Base-by-base conservation (phyloP, 2,113 vertebrate species). In the Nymphicus hollandicus region DNA sequence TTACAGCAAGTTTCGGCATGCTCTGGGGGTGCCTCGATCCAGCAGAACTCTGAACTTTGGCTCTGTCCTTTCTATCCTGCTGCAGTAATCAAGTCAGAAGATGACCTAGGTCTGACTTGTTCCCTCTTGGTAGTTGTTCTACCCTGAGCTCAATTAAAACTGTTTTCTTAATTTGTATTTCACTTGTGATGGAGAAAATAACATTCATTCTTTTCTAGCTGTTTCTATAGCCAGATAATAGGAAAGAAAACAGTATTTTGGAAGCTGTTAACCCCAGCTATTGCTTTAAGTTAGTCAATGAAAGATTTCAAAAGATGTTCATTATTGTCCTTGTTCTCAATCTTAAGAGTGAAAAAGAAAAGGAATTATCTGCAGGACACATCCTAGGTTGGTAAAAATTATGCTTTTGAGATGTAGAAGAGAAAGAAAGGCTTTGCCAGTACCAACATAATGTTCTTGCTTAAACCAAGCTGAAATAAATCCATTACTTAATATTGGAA, bases 381-480 rank as follows among this genome's bases (percentile, higher is more conserved):
- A 81, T 64, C 24, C 35, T 28, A 86, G 39, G 15, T 39, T 95
- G 55, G 66, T 81, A 88, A 90, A 96, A 94, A 50, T 13, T 88
- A 39, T 71, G 17, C 35, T 88, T 90, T 83, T 88, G 60, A 60
- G 39, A 70, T 1, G 6, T 71, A 49, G 60, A 85, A 81, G 55
- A 31, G 9, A 73, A 89, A 91, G 41, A 82, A 89, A 83, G 10
- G 24, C 31, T 88, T 84, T 90, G 76, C 50, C 13, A 18, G 68
- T 63, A 91, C 76, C 35, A 90, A 39, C 43, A 68, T 64, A 91
- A 90, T 90, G 74, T 93, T 94, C 88, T 90, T 86, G 47, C 65
- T 94, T 91, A 92, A 96, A 96, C 44, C 52, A 90, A 79, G 76
- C 86, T 92, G 90, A 96, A 97, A 88, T 90, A 95, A 96, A 94